Evolutionary conservation across 2,797 vertebrate genomes (phyloP).

Genomic region (Amphiprion clarkii): DNA sequence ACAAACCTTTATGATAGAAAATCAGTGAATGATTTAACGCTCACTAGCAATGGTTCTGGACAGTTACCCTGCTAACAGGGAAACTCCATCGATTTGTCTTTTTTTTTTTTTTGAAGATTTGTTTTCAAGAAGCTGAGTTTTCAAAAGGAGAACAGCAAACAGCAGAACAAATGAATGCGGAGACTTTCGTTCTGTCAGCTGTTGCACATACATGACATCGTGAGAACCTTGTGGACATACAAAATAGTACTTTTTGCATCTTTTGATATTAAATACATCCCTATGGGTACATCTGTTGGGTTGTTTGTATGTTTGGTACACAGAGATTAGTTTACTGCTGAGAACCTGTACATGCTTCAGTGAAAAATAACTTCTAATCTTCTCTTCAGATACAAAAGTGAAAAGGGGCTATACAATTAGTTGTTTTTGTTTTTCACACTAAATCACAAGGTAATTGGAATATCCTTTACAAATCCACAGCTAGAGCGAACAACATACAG

Average conservation of each 20-base stretch:
- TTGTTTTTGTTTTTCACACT: conserved; percentile 10
- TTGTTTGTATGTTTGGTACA: conserved; percentile 6
- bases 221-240: neutral
- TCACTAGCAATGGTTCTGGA: no score
- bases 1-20: no score
- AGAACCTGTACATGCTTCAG: neutral
- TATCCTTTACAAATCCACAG: conserved; percentile 16
- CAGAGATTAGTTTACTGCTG: conserved; percentile 3
- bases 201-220: neutral
- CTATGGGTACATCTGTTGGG: neutral
- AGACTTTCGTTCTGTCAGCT: neutral
- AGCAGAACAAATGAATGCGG: neutral
- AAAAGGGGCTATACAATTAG: conserved; percentile 17
- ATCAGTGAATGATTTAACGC: no score
- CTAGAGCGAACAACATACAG: conserved; percentile 9
- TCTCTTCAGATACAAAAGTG: conserved; percentile 19
- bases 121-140: neutral
- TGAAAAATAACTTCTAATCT: conserved; percentile 20
- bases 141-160: neutral
- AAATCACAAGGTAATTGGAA: conserved; percentile 23
- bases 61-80: no score
- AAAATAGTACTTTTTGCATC: neutral
- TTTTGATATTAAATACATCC: conserved; percentile 18
- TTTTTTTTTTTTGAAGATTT: neutral
- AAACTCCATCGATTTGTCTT: no score